phyloP scores from a whole-genome alignment of 2,888 invertebrate genomes.

The Isotomurus palustris region DNA sequence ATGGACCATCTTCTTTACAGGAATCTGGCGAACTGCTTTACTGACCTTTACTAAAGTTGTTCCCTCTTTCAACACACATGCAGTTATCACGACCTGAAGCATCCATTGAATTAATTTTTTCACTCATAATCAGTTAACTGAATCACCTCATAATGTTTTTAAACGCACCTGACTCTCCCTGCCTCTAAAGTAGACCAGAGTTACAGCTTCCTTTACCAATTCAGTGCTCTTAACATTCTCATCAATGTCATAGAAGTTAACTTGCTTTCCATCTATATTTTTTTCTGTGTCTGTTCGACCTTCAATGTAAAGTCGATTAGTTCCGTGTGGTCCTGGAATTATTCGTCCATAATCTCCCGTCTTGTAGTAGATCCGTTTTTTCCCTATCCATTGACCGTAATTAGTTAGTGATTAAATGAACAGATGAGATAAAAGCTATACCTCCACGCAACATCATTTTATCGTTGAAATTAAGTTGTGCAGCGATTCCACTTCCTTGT shows the following conservation, averaged over 20 bases:
- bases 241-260: not conserved
- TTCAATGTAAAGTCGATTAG: slow-evolving; percentile 1
- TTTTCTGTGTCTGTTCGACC: not conserved
- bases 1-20: not conserved
- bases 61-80: slow-evolving; percentile 1
- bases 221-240: not conserved
- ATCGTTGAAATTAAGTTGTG: not conserved
- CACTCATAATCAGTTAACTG: not conserved
- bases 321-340: not conserved
- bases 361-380: not conserved
- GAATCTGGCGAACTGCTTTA: not conserved
- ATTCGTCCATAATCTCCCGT: slow-evolving; percentile 12
- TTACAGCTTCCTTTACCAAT: not conserved
- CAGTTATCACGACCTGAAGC: not conserved
- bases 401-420: no score
- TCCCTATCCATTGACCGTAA: no score
- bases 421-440: no score
- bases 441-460: not conserved
- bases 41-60: not conserved
- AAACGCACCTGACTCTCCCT: slow-evolving; percentile 1
- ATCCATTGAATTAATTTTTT: not conserved
- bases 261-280: not conserved
- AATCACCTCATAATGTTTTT: not conserved
- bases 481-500: not conserved
- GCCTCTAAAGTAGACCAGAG: not conserved